Base-by-base conservation (phyloP, 2,888 invertebrate genomes). In the Scelioninae gen. 2 region DNA sequence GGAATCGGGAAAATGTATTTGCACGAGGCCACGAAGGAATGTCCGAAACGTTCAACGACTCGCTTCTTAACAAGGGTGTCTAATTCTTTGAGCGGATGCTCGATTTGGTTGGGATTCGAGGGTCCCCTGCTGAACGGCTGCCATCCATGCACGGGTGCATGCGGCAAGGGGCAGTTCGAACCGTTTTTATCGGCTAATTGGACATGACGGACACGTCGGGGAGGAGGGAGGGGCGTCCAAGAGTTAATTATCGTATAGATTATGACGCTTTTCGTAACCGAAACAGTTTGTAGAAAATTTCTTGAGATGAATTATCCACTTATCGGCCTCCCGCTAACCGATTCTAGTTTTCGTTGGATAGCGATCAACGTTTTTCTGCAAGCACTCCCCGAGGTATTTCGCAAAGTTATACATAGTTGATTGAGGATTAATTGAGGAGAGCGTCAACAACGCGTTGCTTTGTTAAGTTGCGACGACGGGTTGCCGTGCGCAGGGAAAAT, bases 401-500 rank as follows among this genome's bases (percentile, higher is more conserved):
- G 55, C 13, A 65, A 65, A 65, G 55, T 45, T 37, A 46, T 48
- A 18, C 28, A 41, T 25, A 37, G 43, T 55, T 65, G 57, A 65
- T 55, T 65, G 55, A 46, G 18, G 31, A 65, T 45, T 65, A 55
- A 65, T 65, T 55, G 55, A 55, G 39, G 39, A 50, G 22, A 48
- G 48, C 55, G 48, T 65, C 55, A 48, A 46, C 65, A 55, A 55
- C 55, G 45, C 45, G 55, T 46, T 18, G 55, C 48, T 48, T 65
- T 55, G 65, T 53, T 64, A 48, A 53, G 19, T 65, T 48, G 25
- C 65, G 31, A 31, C 31, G 46, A 57, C 65, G 48, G 46, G 65
- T 65, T 39, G 48, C 39, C 65, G 31, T 57, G 55, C 19, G 55
- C 39, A 41, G 39, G 55, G 75, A 75, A 78, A 76, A 77, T 76